Evolutionary conservation across 1,140 invertebrate species (phyloP).

Genomic region (Semibalanus balanoides): DNA sequence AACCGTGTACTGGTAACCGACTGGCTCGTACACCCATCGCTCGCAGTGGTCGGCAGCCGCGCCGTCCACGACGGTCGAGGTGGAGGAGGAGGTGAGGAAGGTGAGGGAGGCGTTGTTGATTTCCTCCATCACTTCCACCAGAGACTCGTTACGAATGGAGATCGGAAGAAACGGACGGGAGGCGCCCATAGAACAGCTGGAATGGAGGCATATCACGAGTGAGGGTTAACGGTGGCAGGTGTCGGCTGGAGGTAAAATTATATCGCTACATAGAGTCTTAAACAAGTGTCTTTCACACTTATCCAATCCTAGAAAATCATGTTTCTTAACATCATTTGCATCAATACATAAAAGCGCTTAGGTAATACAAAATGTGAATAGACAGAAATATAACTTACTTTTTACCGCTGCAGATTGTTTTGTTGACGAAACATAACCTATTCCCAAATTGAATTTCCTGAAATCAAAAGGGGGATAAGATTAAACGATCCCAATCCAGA

Average conservation of each 20-base stretch:
- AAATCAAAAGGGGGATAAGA: neutral
- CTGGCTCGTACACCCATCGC: neutral
- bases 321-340: no score
- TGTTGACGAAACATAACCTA: neutral
- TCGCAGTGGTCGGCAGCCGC: no score
- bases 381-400: neutral
- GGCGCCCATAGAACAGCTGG: no score
- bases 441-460: neutral
- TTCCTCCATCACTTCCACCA: neutral
- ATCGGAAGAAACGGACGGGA: neutral
- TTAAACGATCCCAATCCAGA: no score
- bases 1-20: slow-evolving; percentile 31
- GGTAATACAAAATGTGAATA: neutral
- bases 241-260: no score
- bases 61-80: neutral
- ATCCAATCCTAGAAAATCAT: no score
- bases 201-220: no score
- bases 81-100: neutral
- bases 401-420: neutral
- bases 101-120: neutral
- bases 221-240: no score
- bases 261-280: no score
- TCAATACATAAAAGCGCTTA: no score
- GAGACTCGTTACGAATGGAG: neutral
- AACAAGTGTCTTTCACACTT: no score